These are phyloP conservation scores for Spisula solida DNA, from an alignment of 2,888 invertebrate species.

Conservation along the genomic window DNA sequence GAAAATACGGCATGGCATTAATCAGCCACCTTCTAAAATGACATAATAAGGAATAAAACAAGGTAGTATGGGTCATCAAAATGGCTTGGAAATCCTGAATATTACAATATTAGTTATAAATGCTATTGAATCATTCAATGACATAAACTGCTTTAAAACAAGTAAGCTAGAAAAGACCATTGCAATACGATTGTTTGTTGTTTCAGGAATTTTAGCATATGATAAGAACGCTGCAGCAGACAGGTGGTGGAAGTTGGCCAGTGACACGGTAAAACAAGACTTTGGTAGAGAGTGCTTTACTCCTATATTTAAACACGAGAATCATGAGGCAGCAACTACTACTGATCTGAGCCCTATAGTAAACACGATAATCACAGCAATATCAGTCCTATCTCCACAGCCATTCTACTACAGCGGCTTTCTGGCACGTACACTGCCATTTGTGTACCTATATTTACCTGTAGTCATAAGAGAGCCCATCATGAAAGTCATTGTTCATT, in stretches of 20 bases:
- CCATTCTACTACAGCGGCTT: constrained; percentile 82
- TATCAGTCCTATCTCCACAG: constrained; percentile 76
- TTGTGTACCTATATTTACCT: constrained; percentile 81
- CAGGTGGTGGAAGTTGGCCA: constrained; percentile 82
- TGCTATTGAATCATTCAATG: too few relatives aligned
- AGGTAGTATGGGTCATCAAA: too few relatives aligned
- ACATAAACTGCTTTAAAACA: too few relatives aligned
- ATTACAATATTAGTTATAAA: too few relatives aligned
- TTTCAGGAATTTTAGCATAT: constrained; percentile 80
- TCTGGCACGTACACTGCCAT: constrained; percentile 78
- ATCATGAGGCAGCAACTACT: constrained; percentile 73
- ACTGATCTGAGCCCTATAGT: constrained; percentile 79
- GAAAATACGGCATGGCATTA: too few relatives aligned
- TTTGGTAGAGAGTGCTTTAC: constrained; percentile 81
- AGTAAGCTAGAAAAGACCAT: too few relatives aligned
- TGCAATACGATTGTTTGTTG: too few relatives aligned
- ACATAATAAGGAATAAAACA: too few relatives aligned
- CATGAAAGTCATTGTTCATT: constrained; percentile 76
- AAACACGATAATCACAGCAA: constrained; percentile 78
- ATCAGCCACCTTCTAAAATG: too few relatives aligned
- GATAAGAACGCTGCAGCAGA: constrained; percentile 77
- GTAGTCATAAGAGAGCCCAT: constrained; percentile 71
- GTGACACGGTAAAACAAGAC: constrained; percentile 76
- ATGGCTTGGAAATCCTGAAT: too few relatives aligned
- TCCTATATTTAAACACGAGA: constrained; percentile 72